Percentiles rank a stretch among this genome's conserved stretches.
These are phyloP conservation scores for Heterodera filipjevi DNA, from an alignment of 2,888 invertebrate genomes.

Conservation along the genomic window DNA sequence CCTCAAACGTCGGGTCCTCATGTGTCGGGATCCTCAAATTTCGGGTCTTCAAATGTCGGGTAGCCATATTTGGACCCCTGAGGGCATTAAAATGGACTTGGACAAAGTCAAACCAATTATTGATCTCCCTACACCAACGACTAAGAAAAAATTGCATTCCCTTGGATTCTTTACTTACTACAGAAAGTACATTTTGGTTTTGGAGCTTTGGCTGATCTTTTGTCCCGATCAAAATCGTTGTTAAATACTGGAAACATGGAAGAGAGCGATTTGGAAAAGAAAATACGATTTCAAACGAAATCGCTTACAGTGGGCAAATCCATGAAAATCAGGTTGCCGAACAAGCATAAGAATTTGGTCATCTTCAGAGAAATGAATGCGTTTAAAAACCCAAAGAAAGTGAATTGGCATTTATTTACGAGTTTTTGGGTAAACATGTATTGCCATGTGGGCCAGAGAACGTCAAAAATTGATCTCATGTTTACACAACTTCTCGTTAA, in stretches of 20 bases:
- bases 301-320: background rate
- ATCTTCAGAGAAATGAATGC: background rate
- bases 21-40: too few species aligned
- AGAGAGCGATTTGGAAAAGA: background rate
- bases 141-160: background rate
- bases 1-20: too few species aligned
- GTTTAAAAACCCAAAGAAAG: background rate
- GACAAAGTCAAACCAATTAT: constrained; percentile 30
- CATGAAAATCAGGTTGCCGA: background rate
- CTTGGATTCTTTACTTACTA: constrained; percentile 33
- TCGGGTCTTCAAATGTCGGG: too few species aligned
- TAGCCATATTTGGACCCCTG: constrained; percentile 28
- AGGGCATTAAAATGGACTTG: constrained; percentile 30
- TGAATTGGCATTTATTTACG: constrained; percentile 7
- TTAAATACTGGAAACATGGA: background rate
- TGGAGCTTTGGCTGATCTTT: constrained; percentile 14
- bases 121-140: constrained; percentile 24
- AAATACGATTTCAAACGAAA: background rate
- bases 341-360: background rate
- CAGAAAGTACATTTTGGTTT: constrained; percentile 28
- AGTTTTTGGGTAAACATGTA: background rate
- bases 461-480: background rate
- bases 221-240: constrained; percentile 2
- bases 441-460: background rate
- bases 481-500: background rate